These are phyloP conservation scores for Albula goreensis DNA, from an alignment of 2,113 vertebrate genomes.

Conservation along the genomic window DNA sequence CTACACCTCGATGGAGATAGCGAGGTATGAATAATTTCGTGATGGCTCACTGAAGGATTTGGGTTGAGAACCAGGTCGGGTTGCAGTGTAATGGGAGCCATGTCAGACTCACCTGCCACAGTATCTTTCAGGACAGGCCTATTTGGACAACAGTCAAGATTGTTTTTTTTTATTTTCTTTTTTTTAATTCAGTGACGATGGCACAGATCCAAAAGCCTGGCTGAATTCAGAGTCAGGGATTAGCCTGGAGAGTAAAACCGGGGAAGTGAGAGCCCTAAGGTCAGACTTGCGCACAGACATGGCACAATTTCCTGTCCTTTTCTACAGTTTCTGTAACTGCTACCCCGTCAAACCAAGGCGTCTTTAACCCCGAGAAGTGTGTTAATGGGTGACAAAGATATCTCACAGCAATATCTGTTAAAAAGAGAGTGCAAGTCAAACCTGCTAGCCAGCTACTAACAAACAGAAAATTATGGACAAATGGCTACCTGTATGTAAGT, in stretches of 20 bases:
- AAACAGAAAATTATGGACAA: background rate
- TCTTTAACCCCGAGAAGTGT: constrained; percentile 32
- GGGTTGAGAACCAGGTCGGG: constrained; percentile 10
- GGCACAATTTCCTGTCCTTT: constrained; percentile 31
- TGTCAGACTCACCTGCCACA: background rate
- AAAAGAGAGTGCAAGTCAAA: background rate
- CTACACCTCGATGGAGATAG: constrained; percentile 19
- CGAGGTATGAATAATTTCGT: constrained; percentile 25
- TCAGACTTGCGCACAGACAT: constrained; percentile 24
- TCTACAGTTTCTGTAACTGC: constrained; percentile 36
- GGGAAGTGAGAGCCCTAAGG: constrained; percentile 9
- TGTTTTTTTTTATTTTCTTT: background rate
- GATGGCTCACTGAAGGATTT: background rate
- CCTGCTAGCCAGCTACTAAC: background rate
- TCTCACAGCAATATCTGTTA: background rate
- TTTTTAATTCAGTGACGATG: constrained; percentile 23
- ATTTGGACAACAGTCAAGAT: constrained; percentile 24
- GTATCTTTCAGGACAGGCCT: background rate
- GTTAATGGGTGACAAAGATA: constrained; percentile 27
- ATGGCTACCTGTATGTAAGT: background rate
- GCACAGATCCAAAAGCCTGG: constrained; percentile 29
- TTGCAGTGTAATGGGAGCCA: constrained; percentile 23
- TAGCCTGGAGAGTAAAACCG: constrained; percentile 27
- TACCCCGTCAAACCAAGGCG: background rate
- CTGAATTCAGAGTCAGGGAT: constrained; percentile 24